phyloP scores from a whole-genome alignment of 2,797 vertebrate species.

The Oreonectes daqikongensis region DNA sequence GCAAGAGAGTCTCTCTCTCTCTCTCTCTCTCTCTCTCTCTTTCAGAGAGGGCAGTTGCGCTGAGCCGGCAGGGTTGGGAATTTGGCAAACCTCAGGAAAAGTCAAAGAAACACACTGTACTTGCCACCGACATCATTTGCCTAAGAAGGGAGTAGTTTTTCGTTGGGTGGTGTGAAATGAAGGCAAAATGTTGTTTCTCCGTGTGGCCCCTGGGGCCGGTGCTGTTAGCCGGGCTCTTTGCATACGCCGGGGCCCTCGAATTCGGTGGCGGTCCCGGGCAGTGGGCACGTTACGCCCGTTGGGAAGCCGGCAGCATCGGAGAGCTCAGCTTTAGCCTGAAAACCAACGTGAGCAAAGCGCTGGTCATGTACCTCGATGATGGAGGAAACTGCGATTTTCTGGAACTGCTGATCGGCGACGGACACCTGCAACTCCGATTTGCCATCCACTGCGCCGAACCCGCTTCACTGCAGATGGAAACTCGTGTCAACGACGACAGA shows the following conservation, averaged over 20 bases:
- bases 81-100: constrained; percentile 2
- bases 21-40: neutral
- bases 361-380: constrained; percentile 93
- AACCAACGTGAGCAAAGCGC: constrained; percentile 86
- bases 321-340: constrained; percentile 92
- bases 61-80: constrained; percentile 56
- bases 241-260: constrained; percentile 75
- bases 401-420: constrained; percentile 86
- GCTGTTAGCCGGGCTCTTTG: constrained; percentile 68
- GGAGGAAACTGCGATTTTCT: constrained; percentile 95
- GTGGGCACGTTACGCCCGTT: constrained; percentile 91
- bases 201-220: constrained; percentile 71
- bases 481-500: constrained; percentile 84
- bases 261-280: constrained; percentile 89
- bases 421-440: constrained; percentile 87
- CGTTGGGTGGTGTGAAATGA: constrained; percentile 60
- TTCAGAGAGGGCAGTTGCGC: constrained; percentile 48
- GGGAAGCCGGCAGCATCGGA: constrained; percentile 84
- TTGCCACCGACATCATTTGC: neutral
- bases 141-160: neutral
- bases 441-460: constrained; percentile 93
- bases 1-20: neutral
- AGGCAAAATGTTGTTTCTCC: constrained; percentile 64
- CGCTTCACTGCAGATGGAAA: constrained; percentile 82
- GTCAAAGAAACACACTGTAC: constrained; percentile 6